Evolutionary conservation across 2,888 invertebrate genomes (phyloP), one percentile per base, ranked within the genome.

Genomic region (Coleophora flavipennella): DNA sequence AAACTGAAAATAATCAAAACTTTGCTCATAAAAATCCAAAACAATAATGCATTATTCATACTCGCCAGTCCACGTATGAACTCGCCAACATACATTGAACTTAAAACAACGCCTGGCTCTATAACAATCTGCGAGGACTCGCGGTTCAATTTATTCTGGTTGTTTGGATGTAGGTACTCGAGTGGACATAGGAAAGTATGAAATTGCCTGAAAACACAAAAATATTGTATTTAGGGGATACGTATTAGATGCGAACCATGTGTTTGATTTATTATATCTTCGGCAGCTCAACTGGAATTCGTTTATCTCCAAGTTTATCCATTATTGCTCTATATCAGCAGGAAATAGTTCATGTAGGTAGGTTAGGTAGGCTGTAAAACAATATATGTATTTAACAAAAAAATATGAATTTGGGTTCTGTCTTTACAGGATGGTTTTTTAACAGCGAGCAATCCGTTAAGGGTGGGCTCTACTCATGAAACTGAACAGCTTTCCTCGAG

Each of bases 31-130:
- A 84, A 84, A 84, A 83, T 84, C 81, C 80, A 79, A 84, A 84
- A 84, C 84, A 84, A 84, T 81, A 84, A 83, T 84, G 79, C 83
- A 84, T 84, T 83, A 84, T 84, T 84, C 84, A 84, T 84, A 78
- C 68, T 76, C 66, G 71, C 70, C 66, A 71, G 71, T 75, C 62
- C 65, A 67, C 64, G 71, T 69, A 64, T 62, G 58, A 53, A 45
- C 48, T 52, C 39, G 49, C 83, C 77, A 74, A 40, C 46, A 31
- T 65, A 69, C 45, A 39, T 35, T 49, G 72, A 67, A 12, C 72
- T 57, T 53, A 46, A 45, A 42, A 45, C 48, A 51, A 49, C 53
- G 50, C 48, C 46, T 46, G 44, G 44, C 44, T 55, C 56, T 55
- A 59, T 51, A 55, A 62, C 49, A 59, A 53, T 45, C 57, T 53